Evolutionary conservation across 2,888 invertebrate species (phyloP), one percentile per base, ranked within the genome.

Genomic region (Lepeophtheirus nordmannii): DNA sequence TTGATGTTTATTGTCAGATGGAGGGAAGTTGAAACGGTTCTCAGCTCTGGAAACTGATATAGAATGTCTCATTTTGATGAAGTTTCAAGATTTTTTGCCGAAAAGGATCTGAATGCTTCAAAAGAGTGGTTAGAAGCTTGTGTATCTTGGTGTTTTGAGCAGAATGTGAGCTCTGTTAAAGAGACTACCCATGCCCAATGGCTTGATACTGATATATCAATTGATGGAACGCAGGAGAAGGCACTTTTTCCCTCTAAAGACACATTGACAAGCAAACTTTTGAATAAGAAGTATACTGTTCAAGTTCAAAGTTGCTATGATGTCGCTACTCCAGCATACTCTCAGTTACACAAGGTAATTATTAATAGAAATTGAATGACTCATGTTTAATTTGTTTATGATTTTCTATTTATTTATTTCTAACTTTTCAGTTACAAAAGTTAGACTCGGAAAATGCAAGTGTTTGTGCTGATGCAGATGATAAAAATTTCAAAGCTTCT

Each of bases 71-170:
- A 3, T 46, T 46, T 46, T 8, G n/a, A n/a, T 46, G n/a, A 46
- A 17, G 53, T 46, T 14, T 46, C 53, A n/a, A 2, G 53, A 17
- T 8, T 5, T 46, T 60, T 60, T 37, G 10, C 17, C 7, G 17
- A 14, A 11, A 30, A 60, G 14, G 10, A 22, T 14, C 38, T 60
- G 22, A 23, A 60, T 22, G 60, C 23, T 14, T 60, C 60, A 9
- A 38, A 60, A 30, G 60, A 60, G 20, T 22, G 60, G 60, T 38
- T 60, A 11, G n/a, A 23, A 23, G 60, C 60, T 2, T 60, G 60
- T 37, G n/a, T 60, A 10, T 23, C 30, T 10, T 60, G 60, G 60
- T 60, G 60, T 23, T 30, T 23, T 1, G 30, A 23, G 14, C 22
- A 60, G 7, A 30, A 30, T 10, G 17, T 60, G 12, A 17, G 38